These are phyloP conservation scores for Phoeniculus purpureus DNA, from an alignment of 2,797 vertebrate genomes.

Conservation along the genomic window DNA sequence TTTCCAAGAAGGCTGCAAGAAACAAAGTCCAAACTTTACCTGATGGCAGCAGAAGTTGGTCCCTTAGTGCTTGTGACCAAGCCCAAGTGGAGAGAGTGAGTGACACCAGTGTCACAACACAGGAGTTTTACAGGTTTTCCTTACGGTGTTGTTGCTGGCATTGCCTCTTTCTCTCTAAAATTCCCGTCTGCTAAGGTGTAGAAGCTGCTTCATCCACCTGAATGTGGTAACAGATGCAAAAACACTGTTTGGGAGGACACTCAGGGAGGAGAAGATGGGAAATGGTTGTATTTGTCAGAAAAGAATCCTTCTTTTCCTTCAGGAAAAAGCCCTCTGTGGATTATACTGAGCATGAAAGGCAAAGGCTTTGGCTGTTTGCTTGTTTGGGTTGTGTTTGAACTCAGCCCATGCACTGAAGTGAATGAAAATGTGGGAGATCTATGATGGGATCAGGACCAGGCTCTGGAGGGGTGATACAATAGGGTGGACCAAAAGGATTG, in stretches of 20 bases:
- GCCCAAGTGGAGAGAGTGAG: neutral
- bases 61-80: neutral
- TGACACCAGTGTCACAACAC: neutral
- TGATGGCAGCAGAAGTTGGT: neutral
- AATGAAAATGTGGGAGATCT: neutral
- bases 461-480: neutral
- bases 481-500: neutral
- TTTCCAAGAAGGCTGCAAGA: neutral
- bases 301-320: neutral
- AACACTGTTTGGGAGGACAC: neutral
- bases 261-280: neutral
- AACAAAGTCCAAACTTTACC: neutral
- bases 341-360: neutral
- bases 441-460: neutral
- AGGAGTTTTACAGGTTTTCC: neutral
- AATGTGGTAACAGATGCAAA: neutral
- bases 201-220: neutral
- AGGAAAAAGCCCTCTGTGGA: neutral
- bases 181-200: neutral
- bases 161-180: neutral
- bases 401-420: rapidly evolving
- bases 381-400: neutral
- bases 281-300: neutral
- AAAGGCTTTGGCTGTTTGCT: neutral
- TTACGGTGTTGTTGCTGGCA: neutral